Conservation (phyloP, 2,888 invertebrate species). For the Ellobium chinense region DNA sequence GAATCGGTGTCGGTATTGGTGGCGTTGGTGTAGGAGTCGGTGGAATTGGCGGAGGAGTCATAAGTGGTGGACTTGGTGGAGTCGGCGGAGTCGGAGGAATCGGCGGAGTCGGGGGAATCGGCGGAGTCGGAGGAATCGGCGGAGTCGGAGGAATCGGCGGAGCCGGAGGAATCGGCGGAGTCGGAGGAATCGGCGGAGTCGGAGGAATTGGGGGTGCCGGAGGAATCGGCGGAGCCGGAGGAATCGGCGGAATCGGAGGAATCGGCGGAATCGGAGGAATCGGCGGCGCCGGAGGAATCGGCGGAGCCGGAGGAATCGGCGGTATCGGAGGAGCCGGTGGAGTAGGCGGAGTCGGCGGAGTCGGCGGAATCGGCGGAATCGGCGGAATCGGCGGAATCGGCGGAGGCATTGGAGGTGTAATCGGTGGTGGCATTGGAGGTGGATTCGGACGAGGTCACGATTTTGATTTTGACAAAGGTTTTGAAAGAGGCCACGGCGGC, state of each 20-base stretch:
- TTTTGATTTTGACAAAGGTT: neutral
- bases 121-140: too few species aligned
- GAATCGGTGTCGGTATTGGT: neutral
- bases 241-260: neutral
- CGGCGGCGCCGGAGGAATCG: neutral
- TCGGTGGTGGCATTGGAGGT: neutral
- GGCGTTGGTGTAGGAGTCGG: neutral
- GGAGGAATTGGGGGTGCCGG: neutral
- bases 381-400: neutral
- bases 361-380: neutral
- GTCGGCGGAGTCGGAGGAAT: neutral
- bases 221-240: neutral
- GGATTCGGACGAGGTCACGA: neutral
- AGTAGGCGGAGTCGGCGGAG: neutral
- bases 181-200: neutral
- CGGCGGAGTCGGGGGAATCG: neutral
- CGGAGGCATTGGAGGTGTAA: neutral
- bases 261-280: neutral
- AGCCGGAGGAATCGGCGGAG: neutral
- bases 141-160: too few species aligned
- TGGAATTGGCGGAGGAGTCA: neutral
- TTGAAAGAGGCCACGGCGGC: neutral
- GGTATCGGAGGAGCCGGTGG: neutral
- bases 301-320: neutral
- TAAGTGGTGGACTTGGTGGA: neutral